Percentiles rank a stretch among this genome's conserved stretches.
These are phyloP conservation scores for Aotus griseimembra DNA, from an alignment of 2,797 vertebrate species.

Conservation along the genomic window DNA sequence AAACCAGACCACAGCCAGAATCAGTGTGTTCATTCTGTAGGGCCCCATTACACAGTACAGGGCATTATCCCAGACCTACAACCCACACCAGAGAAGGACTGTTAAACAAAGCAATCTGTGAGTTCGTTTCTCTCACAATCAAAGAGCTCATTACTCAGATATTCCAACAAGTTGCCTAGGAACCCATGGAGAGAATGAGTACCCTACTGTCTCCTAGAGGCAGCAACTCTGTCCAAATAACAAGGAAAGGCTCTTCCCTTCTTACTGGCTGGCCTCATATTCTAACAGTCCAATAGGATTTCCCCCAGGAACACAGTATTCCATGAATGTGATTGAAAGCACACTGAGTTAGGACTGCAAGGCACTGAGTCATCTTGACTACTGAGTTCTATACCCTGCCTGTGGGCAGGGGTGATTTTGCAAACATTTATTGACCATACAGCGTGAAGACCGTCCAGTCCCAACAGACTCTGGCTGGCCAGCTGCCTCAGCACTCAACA, in stretches of 20 bases:
- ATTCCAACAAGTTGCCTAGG: neutral
- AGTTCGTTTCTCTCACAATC: too few relatives aligned
- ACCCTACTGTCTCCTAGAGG: neutral
- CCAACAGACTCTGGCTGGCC: accelerated
- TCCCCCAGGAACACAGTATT: neutral
- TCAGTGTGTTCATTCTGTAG: slow-evolving; percentile 92
- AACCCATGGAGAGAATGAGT: neutral
- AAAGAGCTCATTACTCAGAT: neutral
- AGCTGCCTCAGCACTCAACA: neutral
- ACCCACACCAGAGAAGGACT: slow-evolving; percentile 42
- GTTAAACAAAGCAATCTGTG: neutral
- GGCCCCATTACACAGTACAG: slow-evolving; percentile 93
- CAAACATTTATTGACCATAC: neutral
- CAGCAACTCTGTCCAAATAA: neutral
- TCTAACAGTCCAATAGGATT: neutral
- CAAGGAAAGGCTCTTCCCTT: neutral
- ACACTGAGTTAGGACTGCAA: neutral
- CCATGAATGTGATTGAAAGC: neutral
- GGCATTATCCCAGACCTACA: slow-evolving; percentile 94
- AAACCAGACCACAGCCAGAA: slow-evolving; percentile 97
- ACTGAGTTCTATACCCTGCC: neutral
- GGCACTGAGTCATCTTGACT: neutral
- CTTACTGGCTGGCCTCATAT: neutral
- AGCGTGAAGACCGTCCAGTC: neutral
- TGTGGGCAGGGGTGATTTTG: accelerated